Base-by-base conservation (phyloP, 23 tunicate species). In the Trididemnum miniatum region DNA sequence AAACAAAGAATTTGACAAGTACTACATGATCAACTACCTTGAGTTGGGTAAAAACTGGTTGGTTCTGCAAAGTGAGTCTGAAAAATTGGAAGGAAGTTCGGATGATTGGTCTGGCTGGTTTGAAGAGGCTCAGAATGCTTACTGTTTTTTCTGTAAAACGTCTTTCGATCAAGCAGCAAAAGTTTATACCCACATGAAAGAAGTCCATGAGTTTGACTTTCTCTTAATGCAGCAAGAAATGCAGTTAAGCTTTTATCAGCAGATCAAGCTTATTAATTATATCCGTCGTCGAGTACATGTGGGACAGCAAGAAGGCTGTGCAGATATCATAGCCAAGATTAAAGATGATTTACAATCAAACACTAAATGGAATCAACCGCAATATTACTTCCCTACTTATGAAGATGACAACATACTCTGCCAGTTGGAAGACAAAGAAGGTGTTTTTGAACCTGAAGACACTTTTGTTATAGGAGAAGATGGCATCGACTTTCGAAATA, bases 341-440 rank as follows among this genome's bases (percentile, higher is more conserved):
- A 52, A 38, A 62, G 83, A 65, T 25, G 51, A 65, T 49, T 50
- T 90, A 12, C 51, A 62, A 65, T 57, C 83, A 0, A 72, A 83
- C 22, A 88, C 93, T 3, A 83, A 83, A 34, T 95, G 99, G 99
- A 95, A 95, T 65, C 96, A 90, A 44, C 98, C 98, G 22, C 98
- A 94, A 83, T 95, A 86, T 83, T 95, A 95, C 78, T 95, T 95
- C 73, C 86, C 99, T 28, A 95, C 99, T 23, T 90, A 87, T 75
- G 89, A 95, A 80, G 79, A 95, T 71, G 99, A 95, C 80, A 39
- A 87, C 20, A 49, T 95, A 29, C 89, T 95, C 24, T 86, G 87
- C 38, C 92, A 86, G 52, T 54, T 95, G 23, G 92, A 95, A 49
- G 92, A 86, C 67, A 86, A 90, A 63, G 92, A 90, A 33, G 93